These are phyloP conservation scores for Agapostemon virescens DNA, from an alignment of 2,888 invertebrate species.

Conservation along the genomic window DNA sequence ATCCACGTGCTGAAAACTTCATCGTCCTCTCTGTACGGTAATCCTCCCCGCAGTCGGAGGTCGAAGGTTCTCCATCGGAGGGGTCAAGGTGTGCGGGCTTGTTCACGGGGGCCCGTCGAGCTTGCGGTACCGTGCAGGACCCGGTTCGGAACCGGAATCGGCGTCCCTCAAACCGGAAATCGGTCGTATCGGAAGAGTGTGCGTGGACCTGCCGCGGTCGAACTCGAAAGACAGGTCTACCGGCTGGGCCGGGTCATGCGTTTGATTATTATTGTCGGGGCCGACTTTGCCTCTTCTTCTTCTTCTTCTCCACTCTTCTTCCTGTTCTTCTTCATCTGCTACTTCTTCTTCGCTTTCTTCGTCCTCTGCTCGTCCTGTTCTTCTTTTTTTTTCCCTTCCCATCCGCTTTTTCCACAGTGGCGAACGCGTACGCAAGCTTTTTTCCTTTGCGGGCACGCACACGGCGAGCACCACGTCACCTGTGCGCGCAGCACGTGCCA, in stretches of 20 bases:
- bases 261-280: conserved; percentile 65
- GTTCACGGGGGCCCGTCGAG: conserved; percentile 1
- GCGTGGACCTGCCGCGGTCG: conserved; percentile 50
- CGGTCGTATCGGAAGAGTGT: conserved; percentile 50
- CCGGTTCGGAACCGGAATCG: conserved; percentile 69
- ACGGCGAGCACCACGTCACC: conserved; percentile 55
- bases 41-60: conserved; percentile 18
- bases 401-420: conserved; percentile 30
- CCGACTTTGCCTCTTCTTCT: conserved; percentile 18
- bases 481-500: conserved; percentile 66
- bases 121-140: conserved; percentile 54
- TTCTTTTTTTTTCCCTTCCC: too few relatives aligned
- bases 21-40: not conserved
- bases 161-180: conserved; percentile 70
- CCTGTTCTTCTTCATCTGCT: not conserved
- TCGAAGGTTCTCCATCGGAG: conserved; percentile 24
- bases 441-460: conserved; percentile 52
- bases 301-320: not conserved
- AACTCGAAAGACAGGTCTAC: conserved; percentile 74
- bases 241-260: conserved; percentile 61
- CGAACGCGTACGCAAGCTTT: conserved; percentile 33
- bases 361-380: not conserved
- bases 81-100: conserved; percentile 25
- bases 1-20: not conserved
- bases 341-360: conserved; percentile 16